phyloP scores from a whole-genome alignment of 1,140 invertebrate genomes.

The Drosophila paulistorum region DNA sequence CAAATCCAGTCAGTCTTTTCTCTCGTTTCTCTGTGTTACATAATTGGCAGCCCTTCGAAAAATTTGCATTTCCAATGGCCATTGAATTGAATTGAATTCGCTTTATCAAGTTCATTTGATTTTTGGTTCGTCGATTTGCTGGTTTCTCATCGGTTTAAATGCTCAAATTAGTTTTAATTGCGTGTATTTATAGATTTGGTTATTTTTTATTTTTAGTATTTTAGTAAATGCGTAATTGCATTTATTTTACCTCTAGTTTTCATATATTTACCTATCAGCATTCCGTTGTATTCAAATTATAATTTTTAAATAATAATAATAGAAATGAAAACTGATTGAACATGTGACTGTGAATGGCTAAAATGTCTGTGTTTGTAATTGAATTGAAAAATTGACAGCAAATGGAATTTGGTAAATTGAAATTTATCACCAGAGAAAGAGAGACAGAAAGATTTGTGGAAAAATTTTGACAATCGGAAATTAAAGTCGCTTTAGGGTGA shows the following conservation, averaged over 20 bases:
- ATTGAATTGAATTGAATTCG: conserved; percentile 53
- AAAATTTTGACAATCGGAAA: no score
- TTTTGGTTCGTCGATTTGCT: conserved; percentile 48
- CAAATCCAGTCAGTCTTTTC: conserved; percentile 31
- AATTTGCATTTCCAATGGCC: conserved; percentile 19
- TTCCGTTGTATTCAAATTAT: conserved; percentile 19
- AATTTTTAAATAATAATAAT: conserved; percentile 1
- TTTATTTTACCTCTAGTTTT: conserved; percentile 24
- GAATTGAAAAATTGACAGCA: background rate
- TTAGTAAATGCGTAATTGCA: conserved; percentile 48
- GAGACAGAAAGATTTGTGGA: background rate
- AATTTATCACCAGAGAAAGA: background rate
- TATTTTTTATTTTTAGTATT: background rate
- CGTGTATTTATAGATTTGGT: conserved; percentile 29
- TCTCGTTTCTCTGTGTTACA: conserved; percentile 5
- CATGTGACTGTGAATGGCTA: background rate
- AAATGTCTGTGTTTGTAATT: conserved; percentile 2
- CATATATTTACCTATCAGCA: conserved; percentile 35
- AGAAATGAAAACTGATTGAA: conserved; percentile 12
- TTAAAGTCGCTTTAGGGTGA: no score
- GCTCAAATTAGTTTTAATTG: conserved; percentile 44
- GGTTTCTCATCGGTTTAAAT: conserved; percentile 37
- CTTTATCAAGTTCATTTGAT: conserved; percentile 71
- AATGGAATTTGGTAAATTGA: background rate
- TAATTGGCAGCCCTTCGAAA: conserved; percentile 40